Evolutionary conservation across 2,888 invertebrate genomes (phyloP).

Genomic region (Lepidocyrtoides sp.): DNA sequence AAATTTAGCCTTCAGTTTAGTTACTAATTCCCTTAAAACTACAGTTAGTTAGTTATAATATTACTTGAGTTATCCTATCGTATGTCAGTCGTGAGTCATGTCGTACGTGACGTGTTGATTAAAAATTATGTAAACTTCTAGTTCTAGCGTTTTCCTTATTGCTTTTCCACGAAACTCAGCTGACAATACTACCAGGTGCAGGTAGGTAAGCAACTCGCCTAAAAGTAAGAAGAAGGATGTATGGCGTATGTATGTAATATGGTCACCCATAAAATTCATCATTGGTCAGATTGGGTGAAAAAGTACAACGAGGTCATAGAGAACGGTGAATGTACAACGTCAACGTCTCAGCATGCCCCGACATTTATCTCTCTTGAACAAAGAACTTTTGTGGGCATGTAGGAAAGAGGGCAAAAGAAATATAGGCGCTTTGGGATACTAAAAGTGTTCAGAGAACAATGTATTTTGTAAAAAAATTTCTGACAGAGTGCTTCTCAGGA

Average conservation of each 20-base stretch:
- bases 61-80: no score
- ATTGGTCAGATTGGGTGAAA: not conserved
- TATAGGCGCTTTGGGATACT: not conserved
- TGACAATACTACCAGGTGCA: not conserved
- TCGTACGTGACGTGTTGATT: no score
- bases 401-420: constrained; percentile 19
- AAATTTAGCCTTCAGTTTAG: no score
- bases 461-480: not conserved
- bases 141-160: not conserved
- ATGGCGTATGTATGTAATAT: no score
- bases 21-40: no score
- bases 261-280: not conserved
- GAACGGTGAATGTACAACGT: no score
- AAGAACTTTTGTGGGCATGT: not conserved
- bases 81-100: no score
- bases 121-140: not conserved
- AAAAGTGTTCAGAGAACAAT: not conserved
- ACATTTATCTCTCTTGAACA: not conserved
- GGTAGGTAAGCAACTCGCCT: no score
- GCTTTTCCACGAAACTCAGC: constrained; percentile 4
- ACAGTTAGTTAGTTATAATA: no score
- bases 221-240: no score
- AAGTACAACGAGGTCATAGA: no score
- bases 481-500: no score
- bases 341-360: not conserved